A percentile compares a stretch with the other conserved stretches of the same genome.
phyloP scores from a whole-genome alignment of 2,888 invertebrate species.

The Lepidocyrtinus sp. region DNA sequence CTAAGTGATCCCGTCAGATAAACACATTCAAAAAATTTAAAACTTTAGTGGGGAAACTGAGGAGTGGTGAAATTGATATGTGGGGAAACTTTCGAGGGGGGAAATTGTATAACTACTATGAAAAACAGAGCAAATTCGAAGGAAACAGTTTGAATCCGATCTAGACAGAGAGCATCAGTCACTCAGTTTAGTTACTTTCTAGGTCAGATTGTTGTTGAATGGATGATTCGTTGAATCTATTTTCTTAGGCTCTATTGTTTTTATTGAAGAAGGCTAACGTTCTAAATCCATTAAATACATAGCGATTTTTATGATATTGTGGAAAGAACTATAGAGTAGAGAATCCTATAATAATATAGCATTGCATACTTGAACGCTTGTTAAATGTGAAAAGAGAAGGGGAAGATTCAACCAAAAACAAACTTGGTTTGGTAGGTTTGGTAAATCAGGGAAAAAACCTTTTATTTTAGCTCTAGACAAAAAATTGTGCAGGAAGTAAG shows the following conservation, averaged over 20 bases:
- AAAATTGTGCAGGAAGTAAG: too few relatives aligned
- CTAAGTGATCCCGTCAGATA: too few relatives aligned
- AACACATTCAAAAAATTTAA: too few relatives aligned
- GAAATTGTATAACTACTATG: conserved; percentile 1
- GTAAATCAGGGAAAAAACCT: too few relatives aligned
- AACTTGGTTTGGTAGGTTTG: not conserved
- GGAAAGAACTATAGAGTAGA: too few relatives aligned
- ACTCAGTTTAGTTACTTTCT: conserved; percentile 19
- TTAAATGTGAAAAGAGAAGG: conserved; percentile 10
- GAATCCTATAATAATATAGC: conserved; percentile 23
- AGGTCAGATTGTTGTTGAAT: conserved; percentile 15
- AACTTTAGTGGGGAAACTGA: too few relatives aligned
- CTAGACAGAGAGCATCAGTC: conserved; percentile 33
- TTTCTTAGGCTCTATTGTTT: conserved; percentile 1
- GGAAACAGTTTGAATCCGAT: not conserved
- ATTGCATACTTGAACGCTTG: conserved; percentile 21
- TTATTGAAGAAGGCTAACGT: not conserved
- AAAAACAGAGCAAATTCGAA: not conserved
- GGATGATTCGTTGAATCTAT: conserved; percentile 11
- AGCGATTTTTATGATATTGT: conserved; percentile 14
- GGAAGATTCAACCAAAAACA: not conserved
- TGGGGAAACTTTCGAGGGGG: too few relatives aligned
- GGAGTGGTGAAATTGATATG: too few relatives aligned
- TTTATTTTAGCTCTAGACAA: too few relatives aligned
- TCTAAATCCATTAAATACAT: not conserved